A percentile compares a stretch with the other conserved stretches of the same genome.
phyloP scores from a whole-genome alignment of 2,113 vertebrate species.

The Pterocles burchelli region DNA sequence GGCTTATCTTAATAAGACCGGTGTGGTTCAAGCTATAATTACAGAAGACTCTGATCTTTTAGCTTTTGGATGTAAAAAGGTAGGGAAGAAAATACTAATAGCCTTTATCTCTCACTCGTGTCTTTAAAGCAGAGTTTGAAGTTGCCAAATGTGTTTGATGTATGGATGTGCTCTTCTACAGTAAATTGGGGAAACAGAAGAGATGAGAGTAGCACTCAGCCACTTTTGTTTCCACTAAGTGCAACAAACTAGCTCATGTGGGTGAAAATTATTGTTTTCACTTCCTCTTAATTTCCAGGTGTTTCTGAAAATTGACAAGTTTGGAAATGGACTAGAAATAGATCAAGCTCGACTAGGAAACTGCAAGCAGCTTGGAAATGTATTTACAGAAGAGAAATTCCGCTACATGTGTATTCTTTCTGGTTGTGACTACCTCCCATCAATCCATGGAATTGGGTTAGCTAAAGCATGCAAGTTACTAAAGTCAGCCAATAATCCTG shows the following conservation, averaged over 20 bases:
- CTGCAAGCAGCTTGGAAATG: slow-evolving; percentile 87
- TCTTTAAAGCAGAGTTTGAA: background rate
- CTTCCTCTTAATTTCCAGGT: slow-evolving; percentile 79
- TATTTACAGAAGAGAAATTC: slow-evolving; percentile 97
- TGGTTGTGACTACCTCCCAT: slow-evolving; percentile 96
- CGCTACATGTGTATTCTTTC: slow-evolving; percentile 99
- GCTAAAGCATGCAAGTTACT: slow-evolving; percentile 95
- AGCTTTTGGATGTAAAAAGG: slow-evolving; percentile 97
- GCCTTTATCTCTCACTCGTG: background rate
- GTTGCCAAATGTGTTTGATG: background rate
- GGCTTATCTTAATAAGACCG: slow-evolving; percentile 91
- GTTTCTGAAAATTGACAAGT: slow-evolving; percentile 96
- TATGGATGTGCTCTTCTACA: background rate
- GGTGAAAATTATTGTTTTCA: background rate
- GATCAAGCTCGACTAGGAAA: slow-evolving; percentile 89
- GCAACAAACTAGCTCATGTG: background rate
- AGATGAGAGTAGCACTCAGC: background rate
- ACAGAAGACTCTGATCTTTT: slow-evolving; percentile 97
- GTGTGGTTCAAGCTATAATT: slow-evolving; percentile 90
- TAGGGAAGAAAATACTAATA: slow-evolving; percentile 47
- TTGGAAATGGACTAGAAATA: slow-evolving; percentile 92
- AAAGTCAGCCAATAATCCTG: slow-evolving; percentile 89
- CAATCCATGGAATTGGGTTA: slow-evolving; percentile 92
- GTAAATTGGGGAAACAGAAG: background rate
- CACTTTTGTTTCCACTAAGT: background rate